A percentile compares a stretch with the other conserved stretches of the same genome.
Evolutionary conservation across 1,140 invertebrate species (phyloP).

Genomic region (Hyphantria cunea): DNA sequence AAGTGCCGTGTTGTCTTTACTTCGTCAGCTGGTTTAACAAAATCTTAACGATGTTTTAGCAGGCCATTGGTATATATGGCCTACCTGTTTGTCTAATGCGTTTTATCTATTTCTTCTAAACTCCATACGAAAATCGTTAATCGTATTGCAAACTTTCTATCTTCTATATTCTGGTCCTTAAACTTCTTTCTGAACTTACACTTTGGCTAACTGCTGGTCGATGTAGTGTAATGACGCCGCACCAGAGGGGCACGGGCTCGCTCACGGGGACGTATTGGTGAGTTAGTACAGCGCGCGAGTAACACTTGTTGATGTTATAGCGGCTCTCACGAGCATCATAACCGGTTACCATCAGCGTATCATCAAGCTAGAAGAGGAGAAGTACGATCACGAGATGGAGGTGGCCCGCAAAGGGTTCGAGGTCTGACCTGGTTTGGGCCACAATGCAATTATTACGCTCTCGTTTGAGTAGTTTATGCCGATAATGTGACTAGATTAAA

Average conservation of each 20-base stretch:
- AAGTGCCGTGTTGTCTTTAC: slow-evolving; percentile 66
- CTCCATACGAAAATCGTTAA: slow-evolving; percentile 55
- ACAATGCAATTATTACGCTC: slow-evolving; percentile 66
- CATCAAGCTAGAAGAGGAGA: slow-evolving; percentile 93
- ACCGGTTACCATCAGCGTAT: slow-evolving; percentile 94
- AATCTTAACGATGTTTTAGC: slow-evolving; percentile 41
- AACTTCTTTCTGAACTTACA: slow-evolving; percentile 55
- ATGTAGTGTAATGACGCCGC: slow-evolving; percentile 41
- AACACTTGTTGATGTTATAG: slow-evolving; percentile 84
- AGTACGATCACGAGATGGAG: slow-evolving; percentile 98
- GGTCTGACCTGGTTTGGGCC: slow-evolving; percentile 84
- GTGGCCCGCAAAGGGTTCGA: slow-evolving; percentile 96
- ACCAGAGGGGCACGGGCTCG: slow-evolving; percentile 4
- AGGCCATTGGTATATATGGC: slow-evolving; percentile 43
- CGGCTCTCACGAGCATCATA: slow-evolving; percentile 92
- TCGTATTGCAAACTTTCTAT: slow-evolving; percentile 56
- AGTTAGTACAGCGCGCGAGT: slow-evolving; percentile 46
- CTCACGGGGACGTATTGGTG: not conserved
- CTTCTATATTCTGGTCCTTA: slow-evolving; percentile 50
- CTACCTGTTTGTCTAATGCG: slow-evolving; percentile 62
- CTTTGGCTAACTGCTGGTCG: slow-evolving; percentile 53
- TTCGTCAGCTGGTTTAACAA: slow-evolving; percentile 63
- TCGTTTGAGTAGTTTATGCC: slow-evolving; percentile 76
- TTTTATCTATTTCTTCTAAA: slow-evolving; percentile 60
- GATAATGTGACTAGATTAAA: slow-evolving; percentile 76